phyloP scores from a whole-genome alignment of 1,140 invertebrate genomes.

The Caenorhabditis tropicalis region DNA sequence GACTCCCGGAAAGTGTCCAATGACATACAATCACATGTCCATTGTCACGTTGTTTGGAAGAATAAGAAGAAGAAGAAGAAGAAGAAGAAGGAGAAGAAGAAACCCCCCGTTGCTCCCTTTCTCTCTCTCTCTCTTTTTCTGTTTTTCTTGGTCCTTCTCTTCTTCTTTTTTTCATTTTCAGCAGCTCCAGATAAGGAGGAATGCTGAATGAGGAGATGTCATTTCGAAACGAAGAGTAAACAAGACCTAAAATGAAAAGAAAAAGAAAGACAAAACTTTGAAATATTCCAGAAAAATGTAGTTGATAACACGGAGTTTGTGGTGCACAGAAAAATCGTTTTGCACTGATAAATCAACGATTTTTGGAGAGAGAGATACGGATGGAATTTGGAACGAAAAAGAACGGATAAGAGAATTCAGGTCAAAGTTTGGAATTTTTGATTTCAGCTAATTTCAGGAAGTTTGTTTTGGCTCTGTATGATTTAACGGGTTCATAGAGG shows the following conservation, averaged over 20 bases:
- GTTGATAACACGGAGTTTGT: background rate
- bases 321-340: background rate
- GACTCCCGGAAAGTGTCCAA: background rate
- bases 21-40: slow-evolving; percentile 16
- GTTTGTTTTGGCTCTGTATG: too few relatives aligned
- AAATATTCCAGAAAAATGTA: background rate
- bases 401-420: too few relatives aligned
- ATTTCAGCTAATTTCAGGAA: too few relatives aligned
- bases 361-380: background rate
- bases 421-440: too few relatives aligned
- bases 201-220: background rate
- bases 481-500: too few relatives aligned
- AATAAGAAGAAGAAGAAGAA: too few relatives aligned
- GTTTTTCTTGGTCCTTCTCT: background rate
- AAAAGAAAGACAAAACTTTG: background rate
- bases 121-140: background rate
- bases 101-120: background rate
- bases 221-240: background rate
- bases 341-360: background rate
- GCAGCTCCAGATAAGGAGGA: slow-evolving; percentile 12
- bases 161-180: background rate
- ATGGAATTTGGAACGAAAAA: too few relatives aligned
- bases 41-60: slow-evolving; percentile 22
- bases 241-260: background rate
- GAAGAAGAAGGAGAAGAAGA: too few relatives aligned